Conservation (phyloP, 2,888 invertebrate species). For the Rutpela maculata region DNA sequence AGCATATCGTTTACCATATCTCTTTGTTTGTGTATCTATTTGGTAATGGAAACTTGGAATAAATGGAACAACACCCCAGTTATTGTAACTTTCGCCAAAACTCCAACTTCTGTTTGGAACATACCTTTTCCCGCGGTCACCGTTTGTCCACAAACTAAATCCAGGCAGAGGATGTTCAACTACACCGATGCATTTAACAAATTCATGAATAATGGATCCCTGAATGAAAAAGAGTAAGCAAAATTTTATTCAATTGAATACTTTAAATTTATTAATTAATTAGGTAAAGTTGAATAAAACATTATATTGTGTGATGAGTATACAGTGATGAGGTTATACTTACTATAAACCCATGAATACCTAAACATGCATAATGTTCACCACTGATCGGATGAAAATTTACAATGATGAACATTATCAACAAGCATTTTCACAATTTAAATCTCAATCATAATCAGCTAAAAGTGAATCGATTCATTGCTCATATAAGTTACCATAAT, state of each 20-base stretch:
- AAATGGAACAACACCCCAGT: slow-evolving; percentile 86
- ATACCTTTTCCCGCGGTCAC: slow-evolving; percentile 74
- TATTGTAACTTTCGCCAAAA: slow-evolving; percentile 85
- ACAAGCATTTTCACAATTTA: too few species aligned
- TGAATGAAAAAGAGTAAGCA: slow-evolving; percentile 77
- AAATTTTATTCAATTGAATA: slow-evolving; percentile 4
- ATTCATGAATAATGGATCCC: slow-evolving; percentile 42
- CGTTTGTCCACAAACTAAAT: slow-evolving; percentile 77
- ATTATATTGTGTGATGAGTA: too few species aligned
- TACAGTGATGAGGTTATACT: too few species aligned
- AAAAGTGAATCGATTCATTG: too few species aligned
- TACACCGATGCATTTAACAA: slow-evolving; percentile 70
- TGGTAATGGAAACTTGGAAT: slow-evolving; percentile 81
- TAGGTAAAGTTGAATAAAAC: too few species aligned
- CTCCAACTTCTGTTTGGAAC: slow-evolving; percentile 82
- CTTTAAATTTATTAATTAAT: too few species aligned
- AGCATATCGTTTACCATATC: slow-evolving; percentile 78
- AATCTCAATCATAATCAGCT: too few species aligned
- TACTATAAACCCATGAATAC: too few species aligned
- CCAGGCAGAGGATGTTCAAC: slow-evolving; percentile 79
- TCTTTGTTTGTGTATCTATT: slow-evolving; percentile 77
- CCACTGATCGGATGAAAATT: too few species aligned
- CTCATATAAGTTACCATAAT: too few species aligned
- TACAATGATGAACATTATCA: too few species aligned
- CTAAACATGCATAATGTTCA: too few species aligned